These are phyloP conservation scores for Podarcis lilfordi DNA, from an alignment of 2,797 vertebrate species.

Conservation along the genomic window DNA sequence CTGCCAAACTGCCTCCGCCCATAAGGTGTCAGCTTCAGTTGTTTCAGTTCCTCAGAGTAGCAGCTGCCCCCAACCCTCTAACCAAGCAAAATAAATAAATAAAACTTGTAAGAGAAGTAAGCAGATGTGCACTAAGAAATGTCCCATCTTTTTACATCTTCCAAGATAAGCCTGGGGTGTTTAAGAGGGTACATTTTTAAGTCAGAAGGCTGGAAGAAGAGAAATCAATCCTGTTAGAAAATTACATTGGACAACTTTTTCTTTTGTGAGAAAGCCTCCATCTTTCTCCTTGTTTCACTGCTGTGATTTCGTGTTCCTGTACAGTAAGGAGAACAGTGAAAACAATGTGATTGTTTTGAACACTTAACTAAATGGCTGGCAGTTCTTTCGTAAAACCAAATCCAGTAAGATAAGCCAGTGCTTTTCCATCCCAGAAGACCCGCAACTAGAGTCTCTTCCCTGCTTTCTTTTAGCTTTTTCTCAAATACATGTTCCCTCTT, in stretches of 20 bases:
- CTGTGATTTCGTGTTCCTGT: conserved; percentile 45
- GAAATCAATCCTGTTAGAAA: conserved; percentile 25
- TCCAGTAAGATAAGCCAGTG: conserved; percentile 30
- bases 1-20: conserved; percentile 57
- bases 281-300: conserved; percentile 37
- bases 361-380: not conserved
- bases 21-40: conserved; percentile 59
- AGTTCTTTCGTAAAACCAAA: not conserved
- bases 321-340: conserved; percentile 52
- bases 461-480: conserved; percentile 9
- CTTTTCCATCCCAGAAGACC: conserved; percentile 43
- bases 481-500: not conserved
- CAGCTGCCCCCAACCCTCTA: conserved; percentile 17
- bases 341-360: conserved; percentile 54
- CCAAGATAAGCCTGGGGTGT: not conserved
- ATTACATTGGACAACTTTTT: conserved; percentile 42
- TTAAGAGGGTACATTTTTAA: conserved; percentile 23
- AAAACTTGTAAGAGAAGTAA: conserved; percentile 7
- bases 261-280: conserved; percentile 23
- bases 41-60: not conserved
- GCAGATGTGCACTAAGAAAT: conserved; percentile 45
- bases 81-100: conserved; percentile 44
- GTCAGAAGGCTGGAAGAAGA: conserved; percentile 20
- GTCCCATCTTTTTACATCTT: conserved; percentile 44
- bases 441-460: conserved; percentile 9